Conservation (phyloP, 2,888 invertebrate species). For the Pecten maximus region DNA sequence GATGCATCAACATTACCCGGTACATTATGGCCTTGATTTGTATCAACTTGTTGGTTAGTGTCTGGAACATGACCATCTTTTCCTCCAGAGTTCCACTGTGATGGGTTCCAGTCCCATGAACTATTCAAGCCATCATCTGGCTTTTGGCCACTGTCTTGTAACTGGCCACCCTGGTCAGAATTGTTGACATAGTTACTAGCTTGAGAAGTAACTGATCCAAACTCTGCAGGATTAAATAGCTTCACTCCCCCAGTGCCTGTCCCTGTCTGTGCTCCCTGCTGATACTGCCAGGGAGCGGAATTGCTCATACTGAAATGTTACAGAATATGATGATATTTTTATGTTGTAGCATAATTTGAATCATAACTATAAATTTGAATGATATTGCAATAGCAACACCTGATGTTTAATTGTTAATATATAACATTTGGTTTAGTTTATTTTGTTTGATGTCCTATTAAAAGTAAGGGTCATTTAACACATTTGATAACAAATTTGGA, state of each 20-base stretch:
- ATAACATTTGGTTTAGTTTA: too few relatives aligned
- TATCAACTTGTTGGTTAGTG: conserved; percentile 42
- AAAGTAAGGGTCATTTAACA: too few relatives aligned
- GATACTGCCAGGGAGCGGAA: conserved; percentile 58
- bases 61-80: not conserved
- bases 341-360: too few relatives aligned
- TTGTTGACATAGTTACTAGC: not conserved
- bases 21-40: conserved; percentile 1
- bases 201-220: conserved; percentile 49
- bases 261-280: conserved; percentile 50
- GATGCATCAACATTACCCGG: conserved; percentile 5
- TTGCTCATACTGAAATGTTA: conserved; percentile 68
- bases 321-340: too few relatives aligned
- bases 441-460: too few relatives aligned
- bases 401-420: too few relatives aligned
- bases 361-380: too few relatives aligned
- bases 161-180: not conserved
- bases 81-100: not conserved
- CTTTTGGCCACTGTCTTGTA: not conserved
- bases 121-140: conserved; percentile 50
- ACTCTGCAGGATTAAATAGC: conserved; percentile 73
- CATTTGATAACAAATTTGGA: too few relatives aligned
- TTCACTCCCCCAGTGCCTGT: conserved; percentile 63
- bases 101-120: conserved; percentile 53
- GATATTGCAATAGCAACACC: too few relatives aligned